Conservation (phyloP, 2,888 invertebrate genomes). For the Galerucella calmariensis region DNA sequence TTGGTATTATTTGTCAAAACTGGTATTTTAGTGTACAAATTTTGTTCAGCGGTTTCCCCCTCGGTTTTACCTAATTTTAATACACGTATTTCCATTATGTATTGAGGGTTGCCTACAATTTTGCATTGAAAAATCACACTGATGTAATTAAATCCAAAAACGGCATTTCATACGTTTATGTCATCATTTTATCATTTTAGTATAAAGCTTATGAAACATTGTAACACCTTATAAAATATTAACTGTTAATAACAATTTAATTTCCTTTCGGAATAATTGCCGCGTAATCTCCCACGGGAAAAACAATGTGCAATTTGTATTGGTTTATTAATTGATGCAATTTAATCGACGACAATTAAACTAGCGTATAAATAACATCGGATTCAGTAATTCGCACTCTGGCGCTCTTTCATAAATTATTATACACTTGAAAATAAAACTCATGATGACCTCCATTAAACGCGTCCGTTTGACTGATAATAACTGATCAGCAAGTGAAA, state of each 20-base stretch:
- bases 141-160: too few species aligned
- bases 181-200: too few species aligned
- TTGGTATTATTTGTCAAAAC: too few species aligned
- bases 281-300: conserved; percentile 1
- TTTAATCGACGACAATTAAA: conserved; percentile 1
- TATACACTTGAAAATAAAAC: not conserved
- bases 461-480: not conserved
- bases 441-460: not conserved
- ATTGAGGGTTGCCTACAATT: too few species aligned
- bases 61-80: too few species aligned
- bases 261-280: not conserved
- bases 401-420: not conserved
- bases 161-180: too few species aligned
- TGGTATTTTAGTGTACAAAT: too few species aligned
- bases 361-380: not conserved
- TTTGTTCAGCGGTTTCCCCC: too few species aligned
- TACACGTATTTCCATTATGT: too few species aligned
- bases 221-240: not conserved
- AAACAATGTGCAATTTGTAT: not conserved
- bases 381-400: not conserved
- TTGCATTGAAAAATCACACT: too few species aligned
- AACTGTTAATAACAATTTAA: not conserved
- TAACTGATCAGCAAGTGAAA: not conserved
- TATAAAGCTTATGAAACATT: too few species aligned
- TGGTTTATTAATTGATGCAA: conserved; percentile 1